Evolutionary conservation across 2,113 vertebrate species (phyloP).

Genomic region (Saccopteryx leptura): DNA sequence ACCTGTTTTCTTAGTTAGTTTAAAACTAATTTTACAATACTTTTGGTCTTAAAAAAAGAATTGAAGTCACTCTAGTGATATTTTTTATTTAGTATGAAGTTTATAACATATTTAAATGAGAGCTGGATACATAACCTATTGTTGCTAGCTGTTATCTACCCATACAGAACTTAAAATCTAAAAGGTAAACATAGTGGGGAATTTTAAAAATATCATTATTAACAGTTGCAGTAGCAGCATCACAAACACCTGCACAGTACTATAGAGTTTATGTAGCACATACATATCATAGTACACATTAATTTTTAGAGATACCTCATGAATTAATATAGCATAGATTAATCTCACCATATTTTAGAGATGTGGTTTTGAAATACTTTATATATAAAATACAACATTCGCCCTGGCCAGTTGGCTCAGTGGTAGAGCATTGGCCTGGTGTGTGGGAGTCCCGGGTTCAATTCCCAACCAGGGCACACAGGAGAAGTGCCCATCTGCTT

Average conservation of each 20-base stretch:
- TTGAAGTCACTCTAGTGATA: neutral
- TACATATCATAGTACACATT: neutral
- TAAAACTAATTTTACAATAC: neutral
- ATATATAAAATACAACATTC: neutral
- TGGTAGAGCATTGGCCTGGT: too few species aligned
- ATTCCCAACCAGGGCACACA: too few species aligned
- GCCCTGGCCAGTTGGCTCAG: too few species aligned
- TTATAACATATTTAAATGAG: slow-evolving; percentile 20
- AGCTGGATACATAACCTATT: neutral
- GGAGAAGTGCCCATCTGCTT: too few species aligned
- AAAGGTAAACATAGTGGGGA: neutral
- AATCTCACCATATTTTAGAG: neutral
- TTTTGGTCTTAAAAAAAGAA: slow-evolving; percentile 9
- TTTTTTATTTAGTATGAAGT: slow-evolving; percentile 4
- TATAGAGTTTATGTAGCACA: neutral
- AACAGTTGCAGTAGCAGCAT: neutral
- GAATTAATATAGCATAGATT: neutral
- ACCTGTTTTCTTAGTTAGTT: neutral
- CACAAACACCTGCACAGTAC: neutral
- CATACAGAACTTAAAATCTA: slow-evolving; percentile 23
- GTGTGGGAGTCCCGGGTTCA: too few species aligned
- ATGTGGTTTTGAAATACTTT: neutral
- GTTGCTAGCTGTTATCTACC: neutral
- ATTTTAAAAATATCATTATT: neutral
- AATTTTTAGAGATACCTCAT: neutral